Base-by-base conservation (phyloP, 23 tunicate genomes). In the Ciona savignyi region DNA sequence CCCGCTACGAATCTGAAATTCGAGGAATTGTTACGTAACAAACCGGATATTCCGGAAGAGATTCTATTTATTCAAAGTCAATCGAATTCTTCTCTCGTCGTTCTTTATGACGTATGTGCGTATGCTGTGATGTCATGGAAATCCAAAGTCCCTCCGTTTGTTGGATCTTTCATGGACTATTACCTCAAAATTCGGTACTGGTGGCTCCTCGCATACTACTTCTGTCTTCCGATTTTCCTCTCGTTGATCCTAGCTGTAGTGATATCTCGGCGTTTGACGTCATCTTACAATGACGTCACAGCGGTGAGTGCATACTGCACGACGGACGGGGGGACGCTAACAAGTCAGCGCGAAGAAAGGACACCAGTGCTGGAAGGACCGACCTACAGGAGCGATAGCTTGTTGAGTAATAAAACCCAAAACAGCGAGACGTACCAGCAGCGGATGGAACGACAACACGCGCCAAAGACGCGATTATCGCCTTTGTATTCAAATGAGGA, bases 201-300 rank as follows among this genome's bases (percentile, higher is more conserved):
- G 96, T 88, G 87, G 87, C 27, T 81, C 1, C 48, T 88, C 66
- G 80, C 68, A 2, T 88, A 81, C 56, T 82, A 78, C 62, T 88
- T 88, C 66, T 82, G 74, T 29, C 62, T 88, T 19, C 96, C 96
- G 1, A 63, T 82, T 1, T 72, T 70, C 22, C 34, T 82, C 27
- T 79, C 84, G 0, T 76, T 82, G 23, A 32, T 88, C 23, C 77
- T 81, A 22, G 87, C 87, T 0, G 34, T 82, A 32, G 33, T 88
- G 20, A 65, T 88, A 20, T 80, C 96, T 0, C 79, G 75, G 3
- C 86, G 82, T 51, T 77, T 88, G 83, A 82, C 22, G 66, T 74
- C 3, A 73, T 25, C 48, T 34, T 9, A 6, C 2, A 6, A 48
- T 25, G 29, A 21, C 29, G 31, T 24, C 65, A 72, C 28, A 27